Evolutionary conservation across 2,797 vertebrate genomes (phyloP).

Genomic region (Gallinago stenura): DNA sequence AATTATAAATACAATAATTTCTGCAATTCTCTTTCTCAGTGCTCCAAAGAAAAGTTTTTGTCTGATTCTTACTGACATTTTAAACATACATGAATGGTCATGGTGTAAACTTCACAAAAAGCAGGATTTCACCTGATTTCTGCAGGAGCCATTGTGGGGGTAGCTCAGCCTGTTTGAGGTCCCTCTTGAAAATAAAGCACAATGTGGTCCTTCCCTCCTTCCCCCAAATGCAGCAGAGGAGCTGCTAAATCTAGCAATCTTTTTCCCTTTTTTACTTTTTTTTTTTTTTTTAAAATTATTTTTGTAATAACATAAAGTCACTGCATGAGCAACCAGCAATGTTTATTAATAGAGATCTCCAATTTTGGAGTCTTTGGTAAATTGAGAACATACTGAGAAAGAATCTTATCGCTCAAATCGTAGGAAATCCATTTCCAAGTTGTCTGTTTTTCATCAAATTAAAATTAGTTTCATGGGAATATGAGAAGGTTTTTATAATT

Average conservation of each 20-base stretch:
- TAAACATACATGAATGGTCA: background rate
- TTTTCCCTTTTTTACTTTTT: background rate
- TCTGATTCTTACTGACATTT: background rate
- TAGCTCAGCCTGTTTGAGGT: background rate
- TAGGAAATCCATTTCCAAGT: slow-evolving; percentile 75
- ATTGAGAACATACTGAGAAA: slow-evolving; percentile 74
- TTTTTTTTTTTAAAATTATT: background rate
- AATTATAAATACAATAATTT: background rate
- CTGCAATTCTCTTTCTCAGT: background rate
- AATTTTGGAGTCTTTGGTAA: slow-evolving; percentile 72
- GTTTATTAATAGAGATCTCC: slow-evolving; percentile 76
- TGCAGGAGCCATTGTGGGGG: background rate
- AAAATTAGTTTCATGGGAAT: slow-evolving; percentile 82
- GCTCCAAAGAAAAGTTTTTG: background rate
- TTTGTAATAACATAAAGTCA: background rate
- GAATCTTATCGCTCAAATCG: slow-evolving; percentile 65
- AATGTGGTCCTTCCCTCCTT: background rate
- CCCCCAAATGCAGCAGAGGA: background rate
- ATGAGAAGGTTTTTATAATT: slow-evolving; percentile 77
- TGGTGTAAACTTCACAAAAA: background rate
- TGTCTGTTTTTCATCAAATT: slow-evolving; percentile 78
- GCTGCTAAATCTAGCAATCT: background rate
- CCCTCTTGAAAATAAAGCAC: background rate
- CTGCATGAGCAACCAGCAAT: slow-evolving; percentile 22
- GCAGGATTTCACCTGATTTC: background rate